phyloP scores from a whole-genome alignment of 1,140 invertebrate genomes.

The Pollicipes pollicipes region DNA sequence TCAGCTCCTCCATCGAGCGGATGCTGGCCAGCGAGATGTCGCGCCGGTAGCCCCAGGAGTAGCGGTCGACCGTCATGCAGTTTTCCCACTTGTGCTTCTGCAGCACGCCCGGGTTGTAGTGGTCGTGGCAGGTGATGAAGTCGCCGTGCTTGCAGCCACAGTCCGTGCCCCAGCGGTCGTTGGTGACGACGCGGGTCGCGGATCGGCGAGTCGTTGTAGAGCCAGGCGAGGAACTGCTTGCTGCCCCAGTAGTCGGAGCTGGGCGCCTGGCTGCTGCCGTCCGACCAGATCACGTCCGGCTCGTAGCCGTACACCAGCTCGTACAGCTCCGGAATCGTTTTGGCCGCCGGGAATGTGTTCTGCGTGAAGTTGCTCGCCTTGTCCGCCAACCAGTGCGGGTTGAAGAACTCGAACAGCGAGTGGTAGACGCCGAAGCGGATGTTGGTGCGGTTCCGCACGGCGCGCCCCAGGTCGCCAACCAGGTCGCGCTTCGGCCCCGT shows the following conservation, averaged over 20 bases:
- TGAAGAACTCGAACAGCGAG: constrained; percentile 79
- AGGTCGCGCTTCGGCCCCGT: constrained; percentile 67
- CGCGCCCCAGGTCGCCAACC: constrained; percentile 44
- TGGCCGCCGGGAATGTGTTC: constrained; percentile 22
- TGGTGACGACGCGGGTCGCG: constrained; percentile 67
- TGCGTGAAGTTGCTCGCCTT: constrained; percentile 45
- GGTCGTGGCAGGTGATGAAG: constrained; percentile 59
- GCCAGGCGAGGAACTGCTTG: constrained; percentile 53
- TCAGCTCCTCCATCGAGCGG: background rate
- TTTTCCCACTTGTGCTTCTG: constrained; percentile 76
- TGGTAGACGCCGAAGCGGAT: constrained; percentile 73
- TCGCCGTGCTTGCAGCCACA: constrained; percentile 71
- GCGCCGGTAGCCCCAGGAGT: constrained; percentile 76
- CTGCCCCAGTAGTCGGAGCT: constrained; percentile 45
- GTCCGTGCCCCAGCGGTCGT: constrained; percentile 63
- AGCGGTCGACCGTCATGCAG: constrained; percentile 69
- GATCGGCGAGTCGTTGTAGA: constrained; percentile 88
- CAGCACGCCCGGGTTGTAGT: constrained; percentile 49
- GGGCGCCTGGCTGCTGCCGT: constrained; percentile 41
- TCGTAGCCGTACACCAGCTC: constrained; percentile 50
- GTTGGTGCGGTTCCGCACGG: constrained; percentile 34
- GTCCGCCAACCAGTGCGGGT: constrained; percentile 62
- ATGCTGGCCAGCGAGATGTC: constrained; percentile 45
- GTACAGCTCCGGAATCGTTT: constrained; percentile 33
- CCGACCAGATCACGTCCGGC: constrained; percentile 75